These are phyloP conservation scores for Apamea epomidion DNA, from an alignment of 2,888 invertebrate species.

Conservation along the genomic window DNA sequence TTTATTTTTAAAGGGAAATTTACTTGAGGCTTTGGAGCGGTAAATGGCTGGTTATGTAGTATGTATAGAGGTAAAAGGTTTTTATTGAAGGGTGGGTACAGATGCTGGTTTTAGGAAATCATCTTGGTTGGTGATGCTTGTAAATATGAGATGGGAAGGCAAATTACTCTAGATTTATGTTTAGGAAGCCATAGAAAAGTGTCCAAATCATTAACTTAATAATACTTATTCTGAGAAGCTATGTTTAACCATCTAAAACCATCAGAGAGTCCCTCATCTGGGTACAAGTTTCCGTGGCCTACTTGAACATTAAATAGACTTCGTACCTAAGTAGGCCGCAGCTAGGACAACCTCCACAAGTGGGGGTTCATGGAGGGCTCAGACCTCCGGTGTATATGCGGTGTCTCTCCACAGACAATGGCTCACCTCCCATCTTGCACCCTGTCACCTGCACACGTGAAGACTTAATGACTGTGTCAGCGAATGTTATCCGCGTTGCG, in stretches of 20 bases:
- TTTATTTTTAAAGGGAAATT: constrained; percentile 66
- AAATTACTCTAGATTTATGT: not conserved
- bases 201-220: not conserved
- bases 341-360: not conserved
- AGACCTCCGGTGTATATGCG: not conserved
- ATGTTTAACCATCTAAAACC: not conserved
- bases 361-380: not conserved
- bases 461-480: not conserved
- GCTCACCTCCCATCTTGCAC: not conserved
- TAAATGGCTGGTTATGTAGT: constrained; percentile 45
- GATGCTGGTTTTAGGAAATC: not conserved
- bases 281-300: not conserved
- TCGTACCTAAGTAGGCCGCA: not conserved
- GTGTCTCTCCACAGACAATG: not conserved
- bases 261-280: not conserved
- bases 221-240: not conserved
- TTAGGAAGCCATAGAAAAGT: not conserved
- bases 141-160: no score
- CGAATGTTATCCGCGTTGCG: not conserved
- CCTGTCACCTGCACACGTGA: not conserved
- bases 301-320: not conserved
- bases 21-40: constrained; percentile 42
- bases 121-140: not conserved
- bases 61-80: constrained; percentile 10
- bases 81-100: not conserved